Conservation (phyloP, 1,140 invertebrate genomes). For the Maconellicoccus hirsutus region DNA sequence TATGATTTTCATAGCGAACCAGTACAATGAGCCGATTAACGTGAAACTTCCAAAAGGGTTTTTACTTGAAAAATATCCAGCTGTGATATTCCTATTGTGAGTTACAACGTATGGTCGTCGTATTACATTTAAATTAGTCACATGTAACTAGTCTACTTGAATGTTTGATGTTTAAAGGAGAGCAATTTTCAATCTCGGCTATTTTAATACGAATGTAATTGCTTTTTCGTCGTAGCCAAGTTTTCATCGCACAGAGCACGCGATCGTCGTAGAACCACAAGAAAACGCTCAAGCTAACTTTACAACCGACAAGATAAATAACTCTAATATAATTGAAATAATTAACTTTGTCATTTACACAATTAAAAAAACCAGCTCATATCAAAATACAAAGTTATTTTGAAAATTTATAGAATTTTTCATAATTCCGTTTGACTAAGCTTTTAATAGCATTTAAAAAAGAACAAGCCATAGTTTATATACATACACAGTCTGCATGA, state of each 20-base stretch:
- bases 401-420: too few species aligned
- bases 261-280: too few species aligned
- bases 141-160: not conserved
- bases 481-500: not conserved
- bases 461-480: not conserved
- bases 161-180: not conserved
- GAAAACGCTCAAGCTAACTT: too few species aligned
- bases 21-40: not conserved
- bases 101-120: not conserved
- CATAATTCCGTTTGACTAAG: not conserved
- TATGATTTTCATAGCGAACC: too few species aligned
- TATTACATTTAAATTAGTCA: constrained; percentile 6
- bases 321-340: too few species aligned
- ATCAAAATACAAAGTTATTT: too few species aligned
- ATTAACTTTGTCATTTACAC: too few species aligned
- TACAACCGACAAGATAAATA: too few species aligned
- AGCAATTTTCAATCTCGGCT: not conserved
- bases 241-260: too few species aligned
- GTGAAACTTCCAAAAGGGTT: not conserved
- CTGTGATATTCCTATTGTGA: not conserved
- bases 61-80: not conserved
- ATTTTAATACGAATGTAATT: not conserved
- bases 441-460: not conserved
- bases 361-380: too few species aligned
- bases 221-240: not conserved